Base-by-base conservation (phyloP, 1,140 invertebrate species). In the Bombus fervidus region DNA sequence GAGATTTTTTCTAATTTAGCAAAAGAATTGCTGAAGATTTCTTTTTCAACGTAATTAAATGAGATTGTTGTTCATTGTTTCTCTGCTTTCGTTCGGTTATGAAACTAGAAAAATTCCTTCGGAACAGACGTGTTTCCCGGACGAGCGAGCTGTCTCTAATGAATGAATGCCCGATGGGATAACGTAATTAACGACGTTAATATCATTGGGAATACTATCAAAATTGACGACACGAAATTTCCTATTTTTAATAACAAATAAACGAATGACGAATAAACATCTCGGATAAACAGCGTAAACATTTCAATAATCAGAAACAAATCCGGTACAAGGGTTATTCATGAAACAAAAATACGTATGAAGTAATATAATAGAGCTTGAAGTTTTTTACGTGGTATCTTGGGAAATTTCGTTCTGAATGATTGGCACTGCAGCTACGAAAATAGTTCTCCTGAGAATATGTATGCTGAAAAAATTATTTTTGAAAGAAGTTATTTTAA, bases 81-180 rank as follows among this genome's bases (percentile, higher is more conserved):
- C 57, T 31, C 57, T 59, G 18, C 1, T 69, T 71, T 71, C 10
- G 39, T 34, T 47, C 34, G 25, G 10, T 34, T 68, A 62, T 79
- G n/a, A 43, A 57, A 13, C 18, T 28, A 57, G 76, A 81, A 82
- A 85, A 85, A 87, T 69, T 34, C 31, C 66, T 18, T 22, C 25
- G 25, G 85, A 90, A 90, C 85, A 72, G 62, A 80, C 73, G 59
- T 57, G 28, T 47, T 73, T 37, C n/a, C 9, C 8, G n/a, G 66
- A 43, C 64, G 68, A 28, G 13, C 34, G 47, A 47, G 39, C 68
- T 15, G 41, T 37, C 37, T 76, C 57, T 86, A 90, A 91, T 91
- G 91, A 91, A 91, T 86, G 91, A 89, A 90, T 88, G 86, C 80
- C 69, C 85, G 53, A 88, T 81, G 71, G 82, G 53, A 39, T 73